Base-by-base conservation (phyloP, 2,888 invertebrate genomes). In the Thalpophila matura region DNA sequence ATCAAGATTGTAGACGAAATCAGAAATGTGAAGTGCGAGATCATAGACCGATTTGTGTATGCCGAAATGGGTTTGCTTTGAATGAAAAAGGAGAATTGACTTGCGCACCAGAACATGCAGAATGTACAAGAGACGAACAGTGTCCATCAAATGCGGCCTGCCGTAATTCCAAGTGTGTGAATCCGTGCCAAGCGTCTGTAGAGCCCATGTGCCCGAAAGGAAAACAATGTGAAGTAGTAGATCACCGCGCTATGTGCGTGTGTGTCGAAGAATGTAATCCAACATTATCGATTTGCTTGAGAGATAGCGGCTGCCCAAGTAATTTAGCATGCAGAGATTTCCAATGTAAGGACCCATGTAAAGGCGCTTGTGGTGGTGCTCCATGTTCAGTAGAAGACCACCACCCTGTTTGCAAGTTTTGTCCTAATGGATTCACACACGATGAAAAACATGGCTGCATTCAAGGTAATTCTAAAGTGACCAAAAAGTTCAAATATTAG, bases 301-400 rank as follows among this genome's bases (percentile, higher is more conserved):
- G 98, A 93, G 98, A 98, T 93, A 97, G 96, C 85, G 98, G 98
- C 79, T 98, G 98, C 91, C 98, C 98, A 61, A 95, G 96, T 77
- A 96, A 97, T 85, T 96, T 97, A 92, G 98, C 98, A 79, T 98
- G 98, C 94, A 96, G 97, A 90, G 97, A 97, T 91, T 98, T 97
- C 93, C 97, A 97, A 95, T 98, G 98, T 92, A 96, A 98, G 95
- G 98, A 98, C 95, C 98, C 98, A 80, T 98, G 98, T 95, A 96
- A 96, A 90, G 97, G 97, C 88, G 97, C 97, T 87, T 97, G 97
- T 92, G 98, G 98, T 95, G 97, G 97, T 85, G 97, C 98, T 81
- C 98, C 98, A 86, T 99, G 99, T 96, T 97, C 97, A 95, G 98
- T 98, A 86, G 98, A 98, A 96, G 98, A 98, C 94, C 99, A 99